A percentile compares a stretch with the other conserved stretches of the same genome.
phyloP scores from a whole-genome alignment of 2,113 vertebrate species.

The Tetraodon nigroviridis region DNA sequence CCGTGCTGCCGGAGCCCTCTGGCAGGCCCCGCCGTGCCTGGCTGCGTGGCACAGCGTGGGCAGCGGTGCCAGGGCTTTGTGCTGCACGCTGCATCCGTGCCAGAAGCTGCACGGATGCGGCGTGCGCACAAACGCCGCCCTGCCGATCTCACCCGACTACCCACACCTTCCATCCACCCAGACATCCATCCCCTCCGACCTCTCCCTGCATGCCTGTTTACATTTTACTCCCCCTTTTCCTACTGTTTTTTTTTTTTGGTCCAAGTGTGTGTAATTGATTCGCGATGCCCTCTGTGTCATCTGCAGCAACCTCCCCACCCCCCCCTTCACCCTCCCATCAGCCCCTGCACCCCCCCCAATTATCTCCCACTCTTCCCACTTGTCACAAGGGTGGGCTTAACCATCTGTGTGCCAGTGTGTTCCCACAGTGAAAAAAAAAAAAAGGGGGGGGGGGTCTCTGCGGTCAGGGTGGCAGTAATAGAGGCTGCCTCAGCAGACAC shows the following conservation, averaged over 20 bases:
- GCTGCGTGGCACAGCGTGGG: conserved; percentile 63
- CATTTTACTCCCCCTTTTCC: conserved; percentile 10
- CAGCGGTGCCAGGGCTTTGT: conserved; percentile 69
- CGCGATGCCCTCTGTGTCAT: conserved; percentile 80
- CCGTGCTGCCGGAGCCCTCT: conserved; percentile 55
- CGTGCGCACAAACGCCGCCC: conserved; percentile 11
- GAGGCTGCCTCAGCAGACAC: conserved; percentile 27
- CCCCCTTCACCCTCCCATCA: neutral
- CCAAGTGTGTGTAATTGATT: conserved; percentile 46
- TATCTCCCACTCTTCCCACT: conserved; percentile 61
- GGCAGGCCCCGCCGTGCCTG: conserved; percentile 56
- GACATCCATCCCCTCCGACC: conserved; percentile 18
- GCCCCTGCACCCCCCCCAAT: neutral
- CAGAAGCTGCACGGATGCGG: conserved; percentile 35
- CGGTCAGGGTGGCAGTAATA: neutral
- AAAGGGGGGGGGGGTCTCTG: conserved; percentile 15
- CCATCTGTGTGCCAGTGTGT: conserved; percentile 80
- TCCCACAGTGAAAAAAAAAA: conserved; percentile 68
- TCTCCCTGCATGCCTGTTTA: conserved; percentile 3
- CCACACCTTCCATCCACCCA: conserved; percentile 27
- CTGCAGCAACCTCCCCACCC: conserved; percentile 63
- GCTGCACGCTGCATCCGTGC: conserved; percentile 44
- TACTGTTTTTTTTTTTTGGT: conserved; percentile 17
- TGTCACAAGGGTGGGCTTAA: conserved; percentile 78
- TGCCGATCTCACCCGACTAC: conserved; percentile 42